These are phyloP conservation scores for Acanthosepion esculentum DNA, from an alignment of 2,888 invertebrate species.

Conservation along the genomic window DNA sequence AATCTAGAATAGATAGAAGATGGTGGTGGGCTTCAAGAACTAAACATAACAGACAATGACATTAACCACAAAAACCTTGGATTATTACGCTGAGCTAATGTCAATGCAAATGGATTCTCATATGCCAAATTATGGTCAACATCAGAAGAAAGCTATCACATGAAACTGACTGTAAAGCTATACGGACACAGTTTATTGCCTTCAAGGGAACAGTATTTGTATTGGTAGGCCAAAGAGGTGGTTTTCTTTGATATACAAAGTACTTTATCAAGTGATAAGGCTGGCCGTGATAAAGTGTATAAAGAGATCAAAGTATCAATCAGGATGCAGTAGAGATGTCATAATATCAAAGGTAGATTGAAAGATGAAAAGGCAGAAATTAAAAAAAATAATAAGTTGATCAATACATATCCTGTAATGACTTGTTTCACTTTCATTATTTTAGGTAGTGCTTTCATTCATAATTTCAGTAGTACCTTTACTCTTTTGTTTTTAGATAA, in stretches of 20 bases:
- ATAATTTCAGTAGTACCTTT: too few species aligned
- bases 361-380: not conserved
- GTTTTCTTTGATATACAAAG: not conserved
- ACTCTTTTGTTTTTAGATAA: too few species aligned
- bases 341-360: not conserved
- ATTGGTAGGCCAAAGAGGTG: not conserved
- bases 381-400: not conserved
- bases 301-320: not conserved
- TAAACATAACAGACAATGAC: not conserved
- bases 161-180: not conserved
- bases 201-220: not conserved
- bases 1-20: not conserved
- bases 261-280: not conserved
- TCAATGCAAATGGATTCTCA: not conserved
- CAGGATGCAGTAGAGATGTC: not conserved
- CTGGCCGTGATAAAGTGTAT: not conserved
- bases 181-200: not conserved
- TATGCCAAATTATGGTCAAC: not conserved
- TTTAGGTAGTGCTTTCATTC: too few species aligned
- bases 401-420: not conserved
- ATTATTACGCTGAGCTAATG: not conserved
- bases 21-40: not conserved
- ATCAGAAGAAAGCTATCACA: conserved; percentile 8
- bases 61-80: not conserved
- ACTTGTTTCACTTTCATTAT: not conserved